Base-by-base conservation (phyloP, 2,113 vertebrate species). In the Toxostoma redivivum region DNA sequence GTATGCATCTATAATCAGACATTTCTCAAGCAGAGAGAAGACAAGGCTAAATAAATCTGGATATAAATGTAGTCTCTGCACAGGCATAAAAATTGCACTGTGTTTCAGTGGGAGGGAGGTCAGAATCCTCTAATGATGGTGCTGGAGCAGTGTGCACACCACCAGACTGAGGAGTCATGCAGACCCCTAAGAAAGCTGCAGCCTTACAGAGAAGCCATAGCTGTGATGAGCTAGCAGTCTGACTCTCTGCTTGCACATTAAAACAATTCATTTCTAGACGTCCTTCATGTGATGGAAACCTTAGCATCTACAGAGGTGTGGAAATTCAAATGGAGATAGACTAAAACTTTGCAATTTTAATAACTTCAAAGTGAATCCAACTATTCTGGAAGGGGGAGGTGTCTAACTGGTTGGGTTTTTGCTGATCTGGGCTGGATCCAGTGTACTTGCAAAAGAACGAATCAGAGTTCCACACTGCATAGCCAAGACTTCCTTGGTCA, bases 1-100 rank as follows among this genome's bases (percentile, higher is more conserved):
- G 17, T 48, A 11, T 66, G 28, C 35, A 50, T 25, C 31, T 17
- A 1, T 4, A 56, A 1, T 1, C 7, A 11, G 6, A 44, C 7
- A 12, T 4, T 51, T 7, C 37, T 65, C 37, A 65, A 61, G 25
- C 11, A 73, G 50, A 56, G 27, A 50, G 35, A 42, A 66, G 44
- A 70, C 19, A 54, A 79, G 12, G 20, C 35, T 85, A 66, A 74
- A 61, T 1, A 0, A 12, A 17, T 45, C 28, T 50, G 27, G 21
- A 17, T 79, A 28, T 22, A 54, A 74, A 72, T 21, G 15, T 17
- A 54, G 4, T 61, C 23, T 31, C 15, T 51, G 7, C 21, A 35
- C 4, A 25, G 14, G 33, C 30, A 82, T 18, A 54, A 88, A 80
- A 45, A 38, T 16, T 15, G 7, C 13, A 6, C 38, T 31, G 12